Conservation (phyloP, 2,888 invertebrate species). For the Teinopalpus imperialis region DNA sequence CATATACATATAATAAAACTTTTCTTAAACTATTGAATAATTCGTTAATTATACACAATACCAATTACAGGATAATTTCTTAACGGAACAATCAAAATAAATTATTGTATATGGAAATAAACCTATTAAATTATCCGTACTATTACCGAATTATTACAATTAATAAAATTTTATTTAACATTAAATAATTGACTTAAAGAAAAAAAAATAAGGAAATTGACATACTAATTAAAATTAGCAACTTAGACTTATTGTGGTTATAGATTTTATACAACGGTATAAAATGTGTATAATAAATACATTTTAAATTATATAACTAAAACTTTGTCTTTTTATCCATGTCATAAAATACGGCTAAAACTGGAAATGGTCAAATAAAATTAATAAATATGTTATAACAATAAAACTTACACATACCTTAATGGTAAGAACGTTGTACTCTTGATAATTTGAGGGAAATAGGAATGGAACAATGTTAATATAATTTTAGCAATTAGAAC, state of each 20-base stretch:
- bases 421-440: constrained; percentile 24
- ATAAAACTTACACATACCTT: constrained; percentile 19
- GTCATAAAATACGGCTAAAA: constrained; percentile 6
- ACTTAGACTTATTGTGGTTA: neutral
- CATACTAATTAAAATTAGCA: neutral
- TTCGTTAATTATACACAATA: constrained; percentile 5
- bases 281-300: too few relatives aligned
- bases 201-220: constrained; percentile 8
- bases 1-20: constrained; percentile 15
- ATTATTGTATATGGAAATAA: constrained; percentile 14
- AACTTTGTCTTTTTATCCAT: constrained; percentile 1
- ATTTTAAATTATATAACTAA: too few relatives aligned
- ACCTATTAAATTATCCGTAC: neutral
- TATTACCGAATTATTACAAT: neutral
- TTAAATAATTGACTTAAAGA: constrained; percentile 4
- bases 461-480: constrained; percentile 8
- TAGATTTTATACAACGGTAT: neutral
- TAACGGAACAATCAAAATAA: constrained; percentile 6
- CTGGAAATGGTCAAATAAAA: constrained; percentile 11
- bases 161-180: constrained; percentile 4
- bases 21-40: constrained; percentile 17
- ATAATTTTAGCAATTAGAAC: constrained; percentile 1
- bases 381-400: constrained; percentile 6
- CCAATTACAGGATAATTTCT: constrained; percentile 2
- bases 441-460: constrained; percentile 12